Base-by-base conservation (phyloP, 2,888 invertebrate genomes). In the Drosophila neonasuta region DNA sequence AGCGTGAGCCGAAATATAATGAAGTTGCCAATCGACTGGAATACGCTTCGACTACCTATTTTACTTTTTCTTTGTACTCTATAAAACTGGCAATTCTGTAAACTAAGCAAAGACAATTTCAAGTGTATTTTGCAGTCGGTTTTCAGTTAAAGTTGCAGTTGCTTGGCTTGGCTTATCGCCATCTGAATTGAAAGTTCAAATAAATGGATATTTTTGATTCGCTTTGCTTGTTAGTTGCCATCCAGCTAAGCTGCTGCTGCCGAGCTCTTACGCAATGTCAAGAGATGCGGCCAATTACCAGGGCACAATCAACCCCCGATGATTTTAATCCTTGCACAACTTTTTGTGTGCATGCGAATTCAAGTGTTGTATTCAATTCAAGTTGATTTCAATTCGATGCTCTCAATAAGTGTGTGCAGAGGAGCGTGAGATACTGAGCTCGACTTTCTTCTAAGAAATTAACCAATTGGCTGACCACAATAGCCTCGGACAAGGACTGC, bases 391-490 rank as follows among this genome's bases (percentile, higher is more conserved):
- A 36, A 41, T 63, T 55, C 49, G 62, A 20, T 13, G n/a, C 15
- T 13, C 15, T 11, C 20, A 42, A 41, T 29, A 39, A 55, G 50
- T 57, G 61, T 32, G 50, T 36, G 45, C 50, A 41, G 36, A 11
- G 20, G n/a, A 29, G 46, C 46, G 54, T 49, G 54, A 44, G 42
- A 24, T 1, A 24, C 24, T 24, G 56, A 29, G 64, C 66, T 75
- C 72, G 66, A 72, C 54, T 75, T 86, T 78, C 80, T 76, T 77
- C 65, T 82, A 74, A 78, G 82, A 88, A 82, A 85, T 80, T 86
- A 87, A 88, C 87, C 87, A 87, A 87, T 87, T 86, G 88, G 75
- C 87, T 82, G 80, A 79, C 85, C 87, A 76, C 76, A 74, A 65
- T 49, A 46, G 54, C 59, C 32, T 34, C 15, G 29, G 29, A 57